Conservation (phyloP, 92 coral and sea anemone genomes). For the Pocillopora meandrina region DNA sequence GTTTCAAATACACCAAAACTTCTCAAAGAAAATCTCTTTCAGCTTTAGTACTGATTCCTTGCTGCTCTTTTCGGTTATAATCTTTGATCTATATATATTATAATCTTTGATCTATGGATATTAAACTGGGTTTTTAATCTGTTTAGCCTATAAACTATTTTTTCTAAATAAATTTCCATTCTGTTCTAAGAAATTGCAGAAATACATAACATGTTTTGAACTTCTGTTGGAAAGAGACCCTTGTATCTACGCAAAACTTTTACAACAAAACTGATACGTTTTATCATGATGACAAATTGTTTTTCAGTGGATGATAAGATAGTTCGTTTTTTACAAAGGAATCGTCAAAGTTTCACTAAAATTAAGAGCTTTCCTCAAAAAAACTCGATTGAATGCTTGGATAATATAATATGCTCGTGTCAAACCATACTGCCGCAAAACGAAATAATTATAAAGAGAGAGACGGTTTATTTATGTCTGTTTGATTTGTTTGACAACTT, state of each 20-base stretch:
- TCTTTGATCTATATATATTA: too few relatives aligned
- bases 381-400: too few relatives aligned
- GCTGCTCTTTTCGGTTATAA: too few relatives aligned
- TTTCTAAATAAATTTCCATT: background rate
- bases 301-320: background rate
- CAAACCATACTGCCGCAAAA: background rate
- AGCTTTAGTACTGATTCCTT: too few relatives aligned
- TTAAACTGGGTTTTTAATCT: background rate
- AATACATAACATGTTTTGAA: background rate
- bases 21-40: too few relatives aligned
- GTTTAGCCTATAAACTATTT: background rate
- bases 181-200: background rate
- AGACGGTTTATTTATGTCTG: background rate
- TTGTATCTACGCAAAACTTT: too few relatives aligned
- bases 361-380: conserved; percentile 3
- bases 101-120: background rate
- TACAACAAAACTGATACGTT: background rate
- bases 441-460: background rate
- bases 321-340: background rate
- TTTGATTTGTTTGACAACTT: background rate
- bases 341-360: background rate
- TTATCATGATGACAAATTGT: background rate
- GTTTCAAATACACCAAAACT: too few relatives aligned
- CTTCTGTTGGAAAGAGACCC: background rate
- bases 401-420: background rate